These are phyloP conservation scores for Brenthis ino DNA, from an alignment of 2,888 invertebrate genomes.

Conservation along the genomic window DNA sequence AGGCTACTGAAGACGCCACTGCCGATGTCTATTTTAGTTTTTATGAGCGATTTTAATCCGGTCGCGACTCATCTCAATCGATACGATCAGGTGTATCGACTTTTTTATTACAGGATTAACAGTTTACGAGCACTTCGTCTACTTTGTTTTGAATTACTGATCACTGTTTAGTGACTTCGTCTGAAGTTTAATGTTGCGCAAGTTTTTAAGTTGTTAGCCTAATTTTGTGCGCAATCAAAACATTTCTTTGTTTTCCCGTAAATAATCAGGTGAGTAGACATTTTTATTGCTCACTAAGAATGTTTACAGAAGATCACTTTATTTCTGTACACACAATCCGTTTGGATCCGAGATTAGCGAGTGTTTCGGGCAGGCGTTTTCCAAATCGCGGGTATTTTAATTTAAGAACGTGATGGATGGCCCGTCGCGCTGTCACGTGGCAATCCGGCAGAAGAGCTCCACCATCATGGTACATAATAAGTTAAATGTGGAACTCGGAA, in stretches of 20 bases:
- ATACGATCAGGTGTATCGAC: conserved; percentile 73
- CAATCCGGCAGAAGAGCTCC: conserved; percentile 62
- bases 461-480: conserved; percentile 76
- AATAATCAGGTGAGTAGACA: conserved; percentile 49
- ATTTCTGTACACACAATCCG: conserved; percentile 63
- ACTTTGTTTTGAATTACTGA: conserved; percentile 71
- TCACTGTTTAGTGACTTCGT: conserved; percentile 56
- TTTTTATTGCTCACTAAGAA: conserved; percentile 60
- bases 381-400: conserved; percentile 78
- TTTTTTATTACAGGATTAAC: conserved; percentile 74
- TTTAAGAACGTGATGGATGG: conserved; percentile 80
- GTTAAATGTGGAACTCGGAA: conserved; percentile 77
- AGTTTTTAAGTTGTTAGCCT: conserved; percentile 57
- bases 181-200: conserved; percentile 56
- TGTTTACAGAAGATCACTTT: conserved; percentile 66
- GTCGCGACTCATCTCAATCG: conserved; percentile 64
- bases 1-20: conserved; percentile 72
- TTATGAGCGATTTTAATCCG: conserved; percentile 73
- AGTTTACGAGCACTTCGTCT: conserved; percentile 75
- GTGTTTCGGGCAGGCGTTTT: conserved; percentile 62
- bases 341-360: conserved; percentile 67
- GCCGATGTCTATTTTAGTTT: conserved; percentile 69
- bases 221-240: conserved; percentile 43
- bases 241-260: conserved; percentile 50
- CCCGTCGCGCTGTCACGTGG: conserved; percentile 72